Evolutionary conservation across 2,797 vertebrate genomes (phyloP).

Genomic region (Epinephelus coioides): DNA sequence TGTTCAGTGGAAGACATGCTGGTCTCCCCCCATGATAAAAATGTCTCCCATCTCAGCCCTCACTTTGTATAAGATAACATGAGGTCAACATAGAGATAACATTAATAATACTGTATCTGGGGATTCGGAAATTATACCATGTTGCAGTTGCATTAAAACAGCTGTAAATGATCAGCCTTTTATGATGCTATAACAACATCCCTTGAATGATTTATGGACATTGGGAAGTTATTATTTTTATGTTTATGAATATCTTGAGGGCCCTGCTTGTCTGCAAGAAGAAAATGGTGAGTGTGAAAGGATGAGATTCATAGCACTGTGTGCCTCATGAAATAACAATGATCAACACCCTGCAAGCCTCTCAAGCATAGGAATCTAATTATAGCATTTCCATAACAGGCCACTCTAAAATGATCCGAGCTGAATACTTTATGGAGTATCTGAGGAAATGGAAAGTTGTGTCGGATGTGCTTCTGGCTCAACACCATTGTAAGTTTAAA

Average conservation of each 20-base stretch:
- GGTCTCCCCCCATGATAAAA: neutral
- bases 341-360: slow-evolving; percentile 68
- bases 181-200: neutral
- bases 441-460: slow-evolving; percentile 43
- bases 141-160: neutral
- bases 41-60: slow-evolving; percentile 6
- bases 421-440: slow-evolving; percentile 60
- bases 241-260: slow-evolving; percentile 33
- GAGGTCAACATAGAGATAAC: neutral
- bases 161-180: neutral
- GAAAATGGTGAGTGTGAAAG: slow-evolving; percentile 34
- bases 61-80: slow-evolving; percentile 1
- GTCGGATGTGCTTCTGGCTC: slow-evolving; percentile 35
- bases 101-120: neutral
- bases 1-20: neutral
- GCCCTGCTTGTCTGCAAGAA: slow-evolving; percentile 22
- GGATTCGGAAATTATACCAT: neutral
- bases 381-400: slow-evolving; percentile 59
- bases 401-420: slow-evolving; percentile 51
- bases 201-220: slow-evolving; percentile 32
- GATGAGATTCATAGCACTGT: slow-evolving; percentile 50
- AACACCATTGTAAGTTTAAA: slow-evolving; percentile 18
- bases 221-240: slow-evolving; percentile 37
- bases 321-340: slow-evolving; percentile 72
- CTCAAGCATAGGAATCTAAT: slow-evolving; percentile 69